Percentiles rank a stretch among this genome's conserved stretches.
Conservation (phyloP, 2,113 vertebrate genomes). For the Taxidea taxus region DNA sequence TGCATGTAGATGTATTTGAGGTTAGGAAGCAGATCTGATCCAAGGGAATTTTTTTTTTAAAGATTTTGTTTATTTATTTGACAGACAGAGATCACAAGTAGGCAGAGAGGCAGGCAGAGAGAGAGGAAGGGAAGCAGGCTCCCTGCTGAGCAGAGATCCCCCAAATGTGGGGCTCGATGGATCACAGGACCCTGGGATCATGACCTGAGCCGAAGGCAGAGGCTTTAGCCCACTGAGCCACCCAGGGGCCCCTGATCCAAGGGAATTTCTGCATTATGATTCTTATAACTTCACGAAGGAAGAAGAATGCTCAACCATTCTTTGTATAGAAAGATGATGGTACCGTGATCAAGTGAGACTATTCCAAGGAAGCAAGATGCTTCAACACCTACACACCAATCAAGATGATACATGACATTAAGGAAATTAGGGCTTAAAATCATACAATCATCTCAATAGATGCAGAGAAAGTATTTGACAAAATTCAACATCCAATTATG, state of each 20-base stretch:
- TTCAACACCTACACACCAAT: not conserved
- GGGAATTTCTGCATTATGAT: not conserved
- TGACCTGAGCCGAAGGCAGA: no score
- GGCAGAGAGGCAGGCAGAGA: no score
- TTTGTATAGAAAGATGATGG: not conserved
- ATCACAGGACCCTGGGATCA: no score
- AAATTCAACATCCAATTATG: not conserved
- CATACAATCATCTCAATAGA: not conserved
- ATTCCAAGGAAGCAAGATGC: not conserved
- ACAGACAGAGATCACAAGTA: no score
- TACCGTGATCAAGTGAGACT: not conserved
- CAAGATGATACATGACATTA: not conserved
- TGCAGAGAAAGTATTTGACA: not conserved
- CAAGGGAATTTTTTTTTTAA: not conserved
- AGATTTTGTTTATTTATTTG: no score
- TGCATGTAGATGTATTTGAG: not conserved
- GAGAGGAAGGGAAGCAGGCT: no score
- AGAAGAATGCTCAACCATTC: not conserved
- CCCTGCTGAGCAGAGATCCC: no score
- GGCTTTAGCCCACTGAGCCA: no score
- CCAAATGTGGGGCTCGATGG: accelerated
- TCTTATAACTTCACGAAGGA: not conserved
- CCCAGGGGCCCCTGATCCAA: no score
- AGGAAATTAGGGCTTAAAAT: not conserved
- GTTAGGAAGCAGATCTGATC: not conserved